Evolutionary conservation across 2,797 vertebrate species (phyloP).

Genomic region (Eidolon dupreanum): DNA sequence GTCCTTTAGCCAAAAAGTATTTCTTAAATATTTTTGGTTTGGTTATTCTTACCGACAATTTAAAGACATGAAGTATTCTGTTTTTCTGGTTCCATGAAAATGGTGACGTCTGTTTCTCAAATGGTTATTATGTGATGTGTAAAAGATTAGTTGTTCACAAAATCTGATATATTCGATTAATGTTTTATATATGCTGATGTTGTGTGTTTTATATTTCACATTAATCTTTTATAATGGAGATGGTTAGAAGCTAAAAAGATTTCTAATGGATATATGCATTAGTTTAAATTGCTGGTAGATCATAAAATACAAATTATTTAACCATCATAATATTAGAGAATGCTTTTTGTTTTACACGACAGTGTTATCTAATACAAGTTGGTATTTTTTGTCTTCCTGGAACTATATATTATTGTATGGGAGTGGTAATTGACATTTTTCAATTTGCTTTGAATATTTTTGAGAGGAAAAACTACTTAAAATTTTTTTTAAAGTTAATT

Average conservation of each 20-base stretch:
- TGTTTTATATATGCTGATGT: neutral
- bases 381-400: neutral
- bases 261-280: neutral
- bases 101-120: neutral
- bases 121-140: neutral
- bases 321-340: neutral
- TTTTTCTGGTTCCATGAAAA: slow-evolving; percentile 26
- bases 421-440: neutral
- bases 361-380: neutral
- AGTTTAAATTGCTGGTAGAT: slow-evolving; percentile 16
- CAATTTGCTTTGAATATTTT: neutral
- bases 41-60: neutral
- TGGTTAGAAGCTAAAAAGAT: neutral
- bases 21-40: neutral
- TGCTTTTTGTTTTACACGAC: neutral
- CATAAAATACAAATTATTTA: slow-evolving; percentile 12
- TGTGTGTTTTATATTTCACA: neutral
- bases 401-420: neutral
- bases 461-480: neutral
- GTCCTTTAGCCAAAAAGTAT: slow-evolving; percentile 28
- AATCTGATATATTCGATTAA: neutral
- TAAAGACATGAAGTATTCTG: neutral
- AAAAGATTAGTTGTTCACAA: slow-evolving; percentile 8
- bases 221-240: neutral
- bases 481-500: neutral